phyloP scores from a whole-genome alignment of 2,888 invertebrate species.

The Andrena flavipes region DNA sequence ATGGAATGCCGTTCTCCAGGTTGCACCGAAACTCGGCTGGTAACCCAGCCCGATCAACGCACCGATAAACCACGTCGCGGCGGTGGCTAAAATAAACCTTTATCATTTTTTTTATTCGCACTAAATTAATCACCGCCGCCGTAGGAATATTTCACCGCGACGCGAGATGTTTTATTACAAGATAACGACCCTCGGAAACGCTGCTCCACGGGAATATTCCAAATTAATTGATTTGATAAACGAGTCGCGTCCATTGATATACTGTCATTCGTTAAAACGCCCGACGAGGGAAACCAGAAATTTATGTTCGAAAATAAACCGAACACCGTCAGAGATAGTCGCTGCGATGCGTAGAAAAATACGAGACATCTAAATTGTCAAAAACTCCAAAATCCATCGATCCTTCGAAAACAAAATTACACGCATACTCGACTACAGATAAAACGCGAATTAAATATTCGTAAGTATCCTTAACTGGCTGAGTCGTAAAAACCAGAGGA shows the following conservation, averaged over 20 bases:
- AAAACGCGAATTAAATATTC: too few relatives aligned
- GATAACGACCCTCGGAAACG: slow-evolving; percentile 42
- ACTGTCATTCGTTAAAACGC: slow-evolving; percentile 40
- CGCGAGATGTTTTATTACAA: slow-evolving; percentile 55
- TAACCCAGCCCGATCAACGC: slow-evolving; percentile 73
- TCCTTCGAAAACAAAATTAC: too few relatives aligned
- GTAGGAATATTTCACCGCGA: slow-evolving; percentile 55
- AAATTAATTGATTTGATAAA: slow-evolving; percentile 62
- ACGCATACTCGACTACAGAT: too few relatives aligned
- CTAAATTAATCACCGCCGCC: slow-evolving; percentile 63
- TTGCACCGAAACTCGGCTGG: slow-evolving; percentile 70
- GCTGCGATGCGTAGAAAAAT: not conserved
- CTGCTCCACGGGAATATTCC: slow-evolving; percentile 35
- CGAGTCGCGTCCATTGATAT: slow-evolving; percentile 46
- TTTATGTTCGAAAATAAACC: slow-evolving; percentile 29
- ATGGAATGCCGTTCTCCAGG: slow-evolving; percentile 78
- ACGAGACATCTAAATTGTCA: not conserved
- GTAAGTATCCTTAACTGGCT: too few relatives aligned
- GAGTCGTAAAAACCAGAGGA: too few relatives aligned
- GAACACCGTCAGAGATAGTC: not conserved
- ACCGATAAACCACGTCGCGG: slow-evolving; percentile 73
- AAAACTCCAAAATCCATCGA: not conserved
- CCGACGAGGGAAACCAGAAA: slow-evolving; percentile 27
- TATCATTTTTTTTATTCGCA: slow-evolving; percentile 58
- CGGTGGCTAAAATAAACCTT: slow-evolving; percentile 58